A percentile compares a stretch with the other conserved stretches of the same genome.
These are phyloP conservation scores for Drosophila navojoa DNA, from an alignment of 1,140 invertebrate genomes.

Conservation along the genomic window DNA sequence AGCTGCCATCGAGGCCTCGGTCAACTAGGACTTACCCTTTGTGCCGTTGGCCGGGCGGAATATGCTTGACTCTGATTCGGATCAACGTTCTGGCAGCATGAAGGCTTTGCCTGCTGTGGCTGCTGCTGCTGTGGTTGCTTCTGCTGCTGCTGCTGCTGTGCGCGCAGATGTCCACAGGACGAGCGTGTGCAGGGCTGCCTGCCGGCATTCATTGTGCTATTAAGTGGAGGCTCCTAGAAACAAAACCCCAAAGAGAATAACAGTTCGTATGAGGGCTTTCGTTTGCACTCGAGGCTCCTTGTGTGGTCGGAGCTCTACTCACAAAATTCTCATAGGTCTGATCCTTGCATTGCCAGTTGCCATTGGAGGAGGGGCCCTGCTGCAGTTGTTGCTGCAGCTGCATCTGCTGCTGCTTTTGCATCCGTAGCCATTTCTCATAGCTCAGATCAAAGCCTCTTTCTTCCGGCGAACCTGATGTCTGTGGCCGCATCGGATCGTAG, in stretches of 20 bases:
- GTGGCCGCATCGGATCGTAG: neutral
- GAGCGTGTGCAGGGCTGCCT: no score
- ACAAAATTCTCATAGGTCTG: neutral
- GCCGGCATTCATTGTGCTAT: constrained; percentile 6
- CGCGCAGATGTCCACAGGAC: neutral
- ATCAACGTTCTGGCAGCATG: neutral
- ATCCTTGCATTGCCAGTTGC: neutral
- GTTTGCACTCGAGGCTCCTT: neutral
- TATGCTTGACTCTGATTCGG: neutral
- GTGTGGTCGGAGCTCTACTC: neutral
- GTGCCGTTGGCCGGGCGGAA: constrained; percentile 1
- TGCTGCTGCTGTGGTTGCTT: neutral
- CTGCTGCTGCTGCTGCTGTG: constrained; percentile 6
- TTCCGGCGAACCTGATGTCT: neutral
- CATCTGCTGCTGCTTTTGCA: neutral
- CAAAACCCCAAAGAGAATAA: neutral
- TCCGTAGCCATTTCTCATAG: constrained; percentile 26
- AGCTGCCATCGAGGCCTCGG: neutral
- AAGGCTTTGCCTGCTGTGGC: neutral
- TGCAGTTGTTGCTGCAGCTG: constrained; percentile 1
- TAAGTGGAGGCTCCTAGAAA: constrained; percentile 12
- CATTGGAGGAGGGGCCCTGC: neutral
- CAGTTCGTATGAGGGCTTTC: neutral
- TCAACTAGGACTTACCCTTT: constrained; percentile 14
- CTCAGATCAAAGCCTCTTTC: constrained; percentile 13